A percentile compares a stretch with the other conserved stretches of the same genome.
Conservation (phyloP, 2,888 invertebrate species). For the Drosophila neotestacea region DNA sequence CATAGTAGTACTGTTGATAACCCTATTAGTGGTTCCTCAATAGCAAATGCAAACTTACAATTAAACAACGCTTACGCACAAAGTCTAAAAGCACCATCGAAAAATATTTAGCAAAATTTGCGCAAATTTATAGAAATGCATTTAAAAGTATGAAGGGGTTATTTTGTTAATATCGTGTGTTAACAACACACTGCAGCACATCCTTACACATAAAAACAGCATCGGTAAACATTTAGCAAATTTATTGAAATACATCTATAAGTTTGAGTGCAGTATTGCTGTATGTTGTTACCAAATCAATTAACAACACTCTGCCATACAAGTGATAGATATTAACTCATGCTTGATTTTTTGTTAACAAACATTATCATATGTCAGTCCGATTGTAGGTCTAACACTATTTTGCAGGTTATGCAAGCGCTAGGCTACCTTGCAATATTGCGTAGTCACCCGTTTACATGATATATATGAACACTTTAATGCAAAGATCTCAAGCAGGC, state of each 20-base stretch:
- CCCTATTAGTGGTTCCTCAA: conserved; percentile 18
- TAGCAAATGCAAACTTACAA: conserved; percentile 21
- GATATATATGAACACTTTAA: conserved; percentile 11
- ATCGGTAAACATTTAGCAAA: conserved; percentile 59
- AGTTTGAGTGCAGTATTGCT: conserved; percentile 31
- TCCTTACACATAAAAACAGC: conserved; percentile 37
- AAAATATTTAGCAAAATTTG: conserved; percentile 62
- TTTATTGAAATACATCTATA: conserved; percentile 33
- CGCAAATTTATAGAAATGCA: conserved; percentile 33
- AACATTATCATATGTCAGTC: not conserved
- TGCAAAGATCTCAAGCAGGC: conserved; percentile 47
- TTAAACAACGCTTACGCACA: conserved; percentile 28
- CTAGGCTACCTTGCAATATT: not conserved
- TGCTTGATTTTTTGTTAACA: conserved; percentile 3
- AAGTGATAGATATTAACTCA: conserved; percentile 57
- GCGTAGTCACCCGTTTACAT: not conserved
- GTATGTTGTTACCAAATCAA: conserved; percentile 49
- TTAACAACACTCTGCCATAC: conserved; percentile 66
- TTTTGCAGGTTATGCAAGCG: not conserved
- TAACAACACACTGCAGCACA: not conserved
- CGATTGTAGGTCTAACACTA: conserved; percentile 2
- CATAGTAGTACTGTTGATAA: conserved; percentile 31
- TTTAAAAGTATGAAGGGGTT: conserved; percentile 15
- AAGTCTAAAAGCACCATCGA: conserved; percentile 39
- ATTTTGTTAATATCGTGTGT: too few relatives aligned